Evolutionary conservation across 2,797 vertebrate genomes (phyloP), one percentile per base, ranked within the genome.

Genomic region (Mallotus villosus): DNA sequence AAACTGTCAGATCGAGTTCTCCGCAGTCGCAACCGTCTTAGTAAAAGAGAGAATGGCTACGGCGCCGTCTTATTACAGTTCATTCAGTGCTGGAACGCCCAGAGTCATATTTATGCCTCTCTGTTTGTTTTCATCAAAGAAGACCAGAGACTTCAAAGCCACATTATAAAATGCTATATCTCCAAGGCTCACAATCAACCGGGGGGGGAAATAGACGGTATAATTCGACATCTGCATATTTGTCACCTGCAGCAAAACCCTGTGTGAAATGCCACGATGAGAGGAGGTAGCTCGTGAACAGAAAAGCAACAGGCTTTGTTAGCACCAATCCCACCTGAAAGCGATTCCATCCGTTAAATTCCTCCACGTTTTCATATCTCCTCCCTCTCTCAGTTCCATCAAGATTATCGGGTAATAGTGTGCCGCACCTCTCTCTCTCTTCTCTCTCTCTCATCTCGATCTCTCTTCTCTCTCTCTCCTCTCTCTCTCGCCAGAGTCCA

Each of bases 1-100:
- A 21, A 21, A 57, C 84, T 88, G 86, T 90, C 86, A 82, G 74
- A 85, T 76, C 71, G 72, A 73, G 88, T 90, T 87, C 70, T 88
- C 74, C 70, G 71, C 63, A 16, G 78, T 77, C 81, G 79, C 74
- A 82, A 76, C 60, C 73, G 65, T 74, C 73, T 85, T 68, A 82
- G 71, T 80, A 75, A 76, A 75, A 76, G 74, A 75, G 80, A 83
- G 82, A 70, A 70, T 75, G 68, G 71, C 81, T n/a, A 67, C 74
- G 77, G 75, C 70, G 24, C 63, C 63, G 66, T 70, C 22, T 62
- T 53, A 34, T 62, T 55, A 55, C 51, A 46, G 51, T n/a, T n/a
- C 19, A 11, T n/a, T 55, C 16, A 55, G 41, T 3, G 2, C 17
- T 55, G 51, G 1, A n/a, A 17, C 17, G 19, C 6, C 17, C 1